Evolutionary conservation across 2,113 vertebrate genomes (phyloP), one percentile per base, ranked within the genome.

Genomic region (Myiozetetes cayanensis): DNA sequence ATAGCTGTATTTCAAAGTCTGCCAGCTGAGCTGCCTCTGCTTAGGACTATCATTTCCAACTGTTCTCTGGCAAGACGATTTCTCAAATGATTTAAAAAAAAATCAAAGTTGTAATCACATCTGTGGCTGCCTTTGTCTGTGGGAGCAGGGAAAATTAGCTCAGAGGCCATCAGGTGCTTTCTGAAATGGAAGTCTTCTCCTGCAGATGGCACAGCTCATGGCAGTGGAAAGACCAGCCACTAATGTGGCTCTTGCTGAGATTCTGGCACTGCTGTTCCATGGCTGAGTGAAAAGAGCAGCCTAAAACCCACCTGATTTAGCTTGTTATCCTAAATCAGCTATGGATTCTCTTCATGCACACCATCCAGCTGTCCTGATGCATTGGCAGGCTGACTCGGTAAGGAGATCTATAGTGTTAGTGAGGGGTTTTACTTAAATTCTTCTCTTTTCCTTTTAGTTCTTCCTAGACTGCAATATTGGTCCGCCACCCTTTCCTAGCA

Each of bases 401-500:
- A 96, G 94, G 85, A 95, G 91, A 92, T 90, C 96, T 91, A 74
- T 74, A 94, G 90, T 82, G 63, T 82, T 53, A 67, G 46, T 88
- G 90, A 95, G 84, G 92, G 61, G 79, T 86, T 96, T 97, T 87
- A 94, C 88, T 96, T 81, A 91, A 90, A 87, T 71, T 49, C 87
- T 93, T 82, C 88, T 86, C 85, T 89, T 68, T 89, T 63, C 67
- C 85, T 92, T 4, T 94, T 87, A 94, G 72, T 43, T 66, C 75
- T 94, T 84, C 61, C 52, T 55, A 39, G 39, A 62, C 93, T 93
- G 31, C 59, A 50, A 5, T 71, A 49, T 53, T 5, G 4, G 87
- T 94, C 35, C 13, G 82, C 92, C 44, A 21, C n/a, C 56, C 56
- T 93, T 66, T 78, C 68, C 93, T 75, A 66, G 78, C 73, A 67